Percentiles rank a stretch among this genome's conserved stretches.
These are phyloP conservation scores for Platycercus adscitus DNA, from an alignment of 2,113 vertebrate genomes.

Conservation along the genomic window DNA sequence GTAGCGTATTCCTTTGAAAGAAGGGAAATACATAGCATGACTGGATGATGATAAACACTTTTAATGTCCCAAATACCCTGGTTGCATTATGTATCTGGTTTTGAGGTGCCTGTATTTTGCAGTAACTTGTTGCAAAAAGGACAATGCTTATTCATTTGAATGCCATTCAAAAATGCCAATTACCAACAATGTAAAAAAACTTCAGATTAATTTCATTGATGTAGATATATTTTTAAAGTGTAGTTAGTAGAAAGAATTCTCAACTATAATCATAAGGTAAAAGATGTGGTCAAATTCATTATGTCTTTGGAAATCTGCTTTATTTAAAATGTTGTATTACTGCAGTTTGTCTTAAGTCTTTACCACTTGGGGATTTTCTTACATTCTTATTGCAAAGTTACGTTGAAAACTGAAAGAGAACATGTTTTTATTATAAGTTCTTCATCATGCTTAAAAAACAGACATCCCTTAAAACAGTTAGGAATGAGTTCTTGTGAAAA, in stretches of 20 bases:
- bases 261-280: slow-evolving; percentile 31
- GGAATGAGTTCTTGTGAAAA: background rate
- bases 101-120: slow-evolving; percentile 62
- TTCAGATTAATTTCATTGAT: background rate
- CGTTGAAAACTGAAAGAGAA: background rate
- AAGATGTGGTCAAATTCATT: background rate
- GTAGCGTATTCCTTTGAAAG: slow-evolving; percentile 39
- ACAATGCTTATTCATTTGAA: slow-evolving; percentile 33
- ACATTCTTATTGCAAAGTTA: background rate
- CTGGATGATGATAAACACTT: slow-evolving; percentile 11
- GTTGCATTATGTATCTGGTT: slow-evolving; percentile 33
- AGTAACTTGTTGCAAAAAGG: slow-evolving; percentile 22
- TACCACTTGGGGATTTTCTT: background rate
- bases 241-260: slow-evolving; percentile 23
- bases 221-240: background rate
- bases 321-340: slow-evolving; percentile 42
- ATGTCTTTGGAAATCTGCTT: background rate
- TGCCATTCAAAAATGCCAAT: slow-evolving; percentile 40
- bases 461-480: background rate
- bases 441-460: background rate
- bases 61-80: background rate
- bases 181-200: slow-evolving; percentile 3
- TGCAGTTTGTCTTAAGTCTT: slow-evolving; percentile 37
- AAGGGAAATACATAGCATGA: slow-evolving; percentile 35
- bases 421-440: background rate